Conservation (phyloP, 2,113 vertebrate species). For the Serranochromis macrocephalus region DNA sequence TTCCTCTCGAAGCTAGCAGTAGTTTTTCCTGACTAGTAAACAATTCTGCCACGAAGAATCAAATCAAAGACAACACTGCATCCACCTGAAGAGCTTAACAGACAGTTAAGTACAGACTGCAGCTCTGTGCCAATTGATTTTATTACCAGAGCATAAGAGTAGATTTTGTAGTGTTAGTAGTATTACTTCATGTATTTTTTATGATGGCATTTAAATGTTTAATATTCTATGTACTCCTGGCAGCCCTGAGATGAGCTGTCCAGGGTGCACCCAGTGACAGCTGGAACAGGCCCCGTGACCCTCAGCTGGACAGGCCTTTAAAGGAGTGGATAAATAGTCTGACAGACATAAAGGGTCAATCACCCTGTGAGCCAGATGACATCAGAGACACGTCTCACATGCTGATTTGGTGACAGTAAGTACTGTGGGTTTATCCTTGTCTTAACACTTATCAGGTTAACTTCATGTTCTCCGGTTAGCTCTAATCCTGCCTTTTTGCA, state of each 20-base stretch:
- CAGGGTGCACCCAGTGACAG: background rate
- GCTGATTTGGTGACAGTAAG: background rate
- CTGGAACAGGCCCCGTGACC: background rate
- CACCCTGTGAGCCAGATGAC: background rate
- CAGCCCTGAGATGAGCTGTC: background rate
- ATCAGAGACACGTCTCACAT: background rate
- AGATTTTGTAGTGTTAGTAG: background rate
- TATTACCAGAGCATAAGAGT: background rate
- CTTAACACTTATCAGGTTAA: background rate
- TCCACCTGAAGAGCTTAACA: background rate
- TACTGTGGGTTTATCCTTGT: background rate
- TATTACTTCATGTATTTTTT: background rate
- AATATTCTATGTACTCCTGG: background rate
- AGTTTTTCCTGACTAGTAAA: background rate
- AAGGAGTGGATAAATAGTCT: background rate
- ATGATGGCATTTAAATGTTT: background rate
- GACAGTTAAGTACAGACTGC: background rate
- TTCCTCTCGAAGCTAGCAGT: background rate
- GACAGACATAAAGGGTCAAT: background rate
- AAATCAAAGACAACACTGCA: background rate
- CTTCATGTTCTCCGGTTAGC: background rate
- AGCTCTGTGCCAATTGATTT: background rate
- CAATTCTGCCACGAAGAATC: background rate
- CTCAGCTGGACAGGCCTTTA: background rate
- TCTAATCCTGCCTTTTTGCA: background rate